Percentiles rank a stretch among this genome's conserved stretches.
Conservation (phyloP, 1,140 invertebrate genomes). For the Chionoecetes opilio region DNA sequence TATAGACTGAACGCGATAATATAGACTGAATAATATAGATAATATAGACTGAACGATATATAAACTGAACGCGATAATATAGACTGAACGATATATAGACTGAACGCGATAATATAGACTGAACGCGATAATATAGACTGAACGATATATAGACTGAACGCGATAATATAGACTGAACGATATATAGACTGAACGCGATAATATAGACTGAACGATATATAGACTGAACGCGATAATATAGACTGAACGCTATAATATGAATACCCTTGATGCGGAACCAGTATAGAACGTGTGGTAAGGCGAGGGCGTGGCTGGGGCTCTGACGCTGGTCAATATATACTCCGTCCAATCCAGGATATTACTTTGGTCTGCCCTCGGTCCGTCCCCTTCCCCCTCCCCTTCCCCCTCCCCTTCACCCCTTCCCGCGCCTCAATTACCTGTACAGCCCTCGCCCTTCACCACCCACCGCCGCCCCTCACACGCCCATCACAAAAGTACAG, state of each 20-base stretch:
- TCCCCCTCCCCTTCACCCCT: neutral
- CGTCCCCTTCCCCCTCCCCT: neutral
- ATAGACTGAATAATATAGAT: no score
- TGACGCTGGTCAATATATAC: conserved; percentile 9
- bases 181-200: neutral
- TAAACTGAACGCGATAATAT: no score
- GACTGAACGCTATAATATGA: neutral
- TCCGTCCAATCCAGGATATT: conserved; percentile 28
- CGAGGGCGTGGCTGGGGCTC: conserved; percentile 12
- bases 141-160: no score
- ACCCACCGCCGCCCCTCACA: neutral
- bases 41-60: no score
- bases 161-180: no score
- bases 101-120: no score
- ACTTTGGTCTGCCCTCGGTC: neutral
- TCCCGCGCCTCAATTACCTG: neutral
- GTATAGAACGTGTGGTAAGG: neutral
- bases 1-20: neutral
- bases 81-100: no score
- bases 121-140: no score
- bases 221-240: no score
- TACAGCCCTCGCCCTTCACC: neutral
- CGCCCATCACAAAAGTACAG: conserved; percentile 6
- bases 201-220: no score
- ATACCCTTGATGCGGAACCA: neutral